Evolutionary conservation across 2,797 vertebrate species (phyloP).

Genomic region (Gorsachius magnificus): DNA sequence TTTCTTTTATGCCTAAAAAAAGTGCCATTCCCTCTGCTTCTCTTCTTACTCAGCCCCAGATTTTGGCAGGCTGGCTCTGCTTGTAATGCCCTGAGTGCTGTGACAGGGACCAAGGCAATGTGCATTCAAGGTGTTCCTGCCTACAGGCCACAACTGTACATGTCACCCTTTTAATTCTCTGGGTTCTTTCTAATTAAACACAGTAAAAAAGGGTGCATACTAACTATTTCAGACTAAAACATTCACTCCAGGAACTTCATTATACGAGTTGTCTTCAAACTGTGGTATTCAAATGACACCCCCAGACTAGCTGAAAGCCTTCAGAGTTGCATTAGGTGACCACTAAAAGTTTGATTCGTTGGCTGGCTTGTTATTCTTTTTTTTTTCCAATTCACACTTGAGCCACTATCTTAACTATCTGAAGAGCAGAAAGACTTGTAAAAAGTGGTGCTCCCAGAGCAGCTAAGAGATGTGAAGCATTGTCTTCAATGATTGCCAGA

Average conservation of each 20-base stretch:
- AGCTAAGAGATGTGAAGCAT: background rate
- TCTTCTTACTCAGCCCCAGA: background rate
- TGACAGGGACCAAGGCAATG: background rate
- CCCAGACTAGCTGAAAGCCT: background rate
- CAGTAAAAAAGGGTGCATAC: background rate
- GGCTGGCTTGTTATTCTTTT: background rate
- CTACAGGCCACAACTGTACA: rapidly evolving
- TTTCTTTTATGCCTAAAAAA: background rate
- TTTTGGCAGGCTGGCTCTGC: background rate
- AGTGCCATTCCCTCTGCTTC: background rate
- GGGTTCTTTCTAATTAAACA: background rate
- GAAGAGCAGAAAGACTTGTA: background rate
- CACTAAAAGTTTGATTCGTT: background rate
- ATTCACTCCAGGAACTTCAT: background rate
- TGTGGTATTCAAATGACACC: background rate
- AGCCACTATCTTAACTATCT: background rate
- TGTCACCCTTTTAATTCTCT: background rate
- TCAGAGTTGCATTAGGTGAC: background rate
- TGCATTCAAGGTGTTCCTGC: background rate
- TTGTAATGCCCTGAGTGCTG: background rate
- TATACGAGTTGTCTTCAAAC: background rate
- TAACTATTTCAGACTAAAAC: background rate
- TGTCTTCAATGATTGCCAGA: background rate
- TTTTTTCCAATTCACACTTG: background rate
- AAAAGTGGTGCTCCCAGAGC: background rate